Conservation (phyloP, 2,113 vertebrate genomes). For the Psilopsiagon aymara region DNA sequence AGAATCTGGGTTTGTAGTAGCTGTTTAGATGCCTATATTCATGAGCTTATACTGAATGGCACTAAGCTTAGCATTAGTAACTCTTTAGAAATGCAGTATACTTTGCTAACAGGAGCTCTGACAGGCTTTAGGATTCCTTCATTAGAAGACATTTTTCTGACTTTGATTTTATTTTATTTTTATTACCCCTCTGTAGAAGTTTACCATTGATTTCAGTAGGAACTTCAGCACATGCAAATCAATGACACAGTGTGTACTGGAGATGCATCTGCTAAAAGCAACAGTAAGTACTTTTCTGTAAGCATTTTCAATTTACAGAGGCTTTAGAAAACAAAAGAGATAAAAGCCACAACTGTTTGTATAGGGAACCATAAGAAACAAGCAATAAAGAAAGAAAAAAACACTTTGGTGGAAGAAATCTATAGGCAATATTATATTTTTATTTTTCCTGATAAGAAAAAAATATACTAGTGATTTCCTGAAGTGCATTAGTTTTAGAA, state of each 20-base stretch:
- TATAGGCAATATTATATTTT: neutral
- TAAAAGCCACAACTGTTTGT: neutral
- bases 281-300: neutral
- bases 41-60: neutral
- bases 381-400: neutral
- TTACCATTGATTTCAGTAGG: conserved; percentile 6
- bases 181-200: neutral
- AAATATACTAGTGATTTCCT: neutral
- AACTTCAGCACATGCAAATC: conserved; percentile 1
- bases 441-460: neutral
- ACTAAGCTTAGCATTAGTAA: neutral
- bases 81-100: neutral
- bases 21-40: neutral
- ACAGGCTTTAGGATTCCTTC: neutral
- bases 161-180: neutral
- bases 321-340: neutral
- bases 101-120: neutral
- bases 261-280: neutral
- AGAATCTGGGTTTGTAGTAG: neutral
- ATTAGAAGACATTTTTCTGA: conserved; percentile 9
- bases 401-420: neutral
- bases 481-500: neutral
- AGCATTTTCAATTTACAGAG: neutral
- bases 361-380: neutral
- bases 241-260: neutral